Evolutionary conservation across 37 sponge, comb jelly and placozoan genomes (phyloP).

Genomic region (Halichondria panicea): DNA sequence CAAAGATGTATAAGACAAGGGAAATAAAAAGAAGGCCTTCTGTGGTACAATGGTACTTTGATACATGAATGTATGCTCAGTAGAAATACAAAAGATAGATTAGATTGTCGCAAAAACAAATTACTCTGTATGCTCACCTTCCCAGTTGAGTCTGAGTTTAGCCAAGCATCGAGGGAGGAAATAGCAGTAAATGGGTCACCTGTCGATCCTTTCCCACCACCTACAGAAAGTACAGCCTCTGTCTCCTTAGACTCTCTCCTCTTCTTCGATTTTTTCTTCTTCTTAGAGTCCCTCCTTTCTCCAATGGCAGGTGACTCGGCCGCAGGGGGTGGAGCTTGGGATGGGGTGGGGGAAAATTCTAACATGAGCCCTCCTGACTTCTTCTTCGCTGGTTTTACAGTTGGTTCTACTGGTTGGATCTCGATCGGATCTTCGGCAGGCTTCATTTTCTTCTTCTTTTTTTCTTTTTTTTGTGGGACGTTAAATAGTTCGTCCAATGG

Average conservation of each 20-base stretch:
- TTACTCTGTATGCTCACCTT: neutral
- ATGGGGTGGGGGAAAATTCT: neutral
- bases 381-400: constrained; percentile 2
- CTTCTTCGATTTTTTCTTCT: constrained; percentile 42
- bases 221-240: neutral
- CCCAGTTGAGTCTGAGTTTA: constrained; percentile 24
- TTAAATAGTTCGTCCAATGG: neutral
- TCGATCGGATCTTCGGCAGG: neutral
- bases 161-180: constrained; percentile 61
- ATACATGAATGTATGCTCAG: too few relatives aligned
- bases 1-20: too few relatives aligned
- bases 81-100: too few relatives aligned
- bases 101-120: too few relatives aligned
- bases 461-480: neutral
- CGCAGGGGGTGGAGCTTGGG: neutral
- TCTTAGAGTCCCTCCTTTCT: neutral
- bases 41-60: too few relatives aligned
- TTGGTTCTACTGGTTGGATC: neutral
- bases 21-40: too few relatives aligned
- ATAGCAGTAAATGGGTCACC: constrained; percentile 38
- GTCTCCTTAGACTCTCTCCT: constrained; percentile 3
- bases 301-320: neutral
- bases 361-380: constrained; percentile 30
- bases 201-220: neutral
- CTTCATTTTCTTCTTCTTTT: neutral